Evolutionary conservation across 2,113 vertebrate species (phyloP).

Genomic region (Xenopus laevis): DNA sequence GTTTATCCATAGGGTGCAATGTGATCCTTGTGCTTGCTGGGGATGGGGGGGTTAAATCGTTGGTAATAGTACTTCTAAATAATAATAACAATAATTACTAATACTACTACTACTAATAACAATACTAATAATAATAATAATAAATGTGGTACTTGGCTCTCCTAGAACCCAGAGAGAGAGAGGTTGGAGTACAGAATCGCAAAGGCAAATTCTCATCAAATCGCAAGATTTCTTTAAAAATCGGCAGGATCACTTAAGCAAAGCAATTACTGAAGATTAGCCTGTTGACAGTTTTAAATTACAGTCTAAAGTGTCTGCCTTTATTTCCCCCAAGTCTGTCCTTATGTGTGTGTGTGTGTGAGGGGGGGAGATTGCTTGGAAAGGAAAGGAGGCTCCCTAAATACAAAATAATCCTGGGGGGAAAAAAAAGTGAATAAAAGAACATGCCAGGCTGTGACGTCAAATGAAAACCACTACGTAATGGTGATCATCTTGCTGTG

Average conservation of each 20-base stretch:
- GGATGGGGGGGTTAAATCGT: too few relatives aligned
- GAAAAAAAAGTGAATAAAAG: too few relatives aligned
- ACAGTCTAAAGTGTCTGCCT: conserved; percentile 52
- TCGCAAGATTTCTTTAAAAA: conserved; percentile 51
- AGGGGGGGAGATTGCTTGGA: not conserved
- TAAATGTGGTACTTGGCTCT: too few relatives aligned
- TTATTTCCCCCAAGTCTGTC: conserved; percentile 53
- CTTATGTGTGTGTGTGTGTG: conserved; percentile 38
- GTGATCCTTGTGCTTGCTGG: conserved; percentile 13
- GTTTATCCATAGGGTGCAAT: conserved; percentile 37
- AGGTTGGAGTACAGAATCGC: conserved; percentile 6
- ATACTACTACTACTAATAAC: too few relatives aligned
- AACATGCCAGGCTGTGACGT: too few relatives aligned
- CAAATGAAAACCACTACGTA: too few relatives aligned
- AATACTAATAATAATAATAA: too few relatives aligned
- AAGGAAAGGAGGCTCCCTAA: not conserved
- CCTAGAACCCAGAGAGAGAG: too few relatives aligned
- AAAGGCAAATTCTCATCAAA: conserved; percentile 59
- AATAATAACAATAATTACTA: too few relatives aligned
- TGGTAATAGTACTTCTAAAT: too few relatives aligned
- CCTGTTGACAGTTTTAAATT: conserved; percentile 75
- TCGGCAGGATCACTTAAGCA: conserved; percentile 63
- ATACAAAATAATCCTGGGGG: not conserved
- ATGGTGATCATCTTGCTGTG: too few relatives aligned
- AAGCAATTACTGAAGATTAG: conserved; percentile 70